Base-by-base conservation (phyloP, 1,140 invertebrate species). In the Dendroctonus ponderosae region DNA sequence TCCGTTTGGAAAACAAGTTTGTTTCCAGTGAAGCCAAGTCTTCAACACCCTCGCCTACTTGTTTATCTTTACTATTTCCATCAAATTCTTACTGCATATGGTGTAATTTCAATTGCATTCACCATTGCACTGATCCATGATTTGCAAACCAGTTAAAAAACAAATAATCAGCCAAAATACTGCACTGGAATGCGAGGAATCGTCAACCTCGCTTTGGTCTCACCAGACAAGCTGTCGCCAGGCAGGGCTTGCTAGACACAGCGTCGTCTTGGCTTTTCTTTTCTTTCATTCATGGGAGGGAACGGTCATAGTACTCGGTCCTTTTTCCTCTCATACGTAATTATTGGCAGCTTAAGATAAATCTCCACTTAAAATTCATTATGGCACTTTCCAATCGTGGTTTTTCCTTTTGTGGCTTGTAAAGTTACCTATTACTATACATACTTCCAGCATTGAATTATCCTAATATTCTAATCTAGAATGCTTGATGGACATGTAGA, bases 221-320 rank as follows among this genome's bases (percentile, higher is more conserved):
- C 83, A 85, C 88, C 88, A 92, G 90, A 92, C 90, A 91, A 87
- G 89, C 89, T 91, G 90, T 90, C 89, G 89, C 89, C 89, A 87
- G 85, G 86, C 85, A 83, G 78, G 82, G 80, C 64, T 80, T 82
- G 82, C 83, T 84, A 85, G 86, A 87, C 85, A 85, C 83, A 82
- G 82, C 86, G 87, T 86, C 86, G 87, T 86, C 86, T 85, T 86
- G 56, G 67, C 65, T 73, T 70, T 71, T 69, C 68, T 72, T 71
- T 73, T 70, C 71, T 72, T 75, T 75, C 73, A 73, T 75, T 72
- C 64, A 68, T 67, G 26, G 50, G 66, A 67, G 26, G 50, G 66
- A 67, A 72, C 71, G 68, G 68, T 66, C 70, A 67, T 67, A 64
- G 57, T 68, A 43, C 49, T 66, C 62, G 66, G 53, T 52, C 64